Percentiles rank a stretch among this genome's conserved stretches.
Evolutionary conservation across 2,113 vertebrate genomes (phyloP).

Genomic region (Ellobius talpinus): DNA sequence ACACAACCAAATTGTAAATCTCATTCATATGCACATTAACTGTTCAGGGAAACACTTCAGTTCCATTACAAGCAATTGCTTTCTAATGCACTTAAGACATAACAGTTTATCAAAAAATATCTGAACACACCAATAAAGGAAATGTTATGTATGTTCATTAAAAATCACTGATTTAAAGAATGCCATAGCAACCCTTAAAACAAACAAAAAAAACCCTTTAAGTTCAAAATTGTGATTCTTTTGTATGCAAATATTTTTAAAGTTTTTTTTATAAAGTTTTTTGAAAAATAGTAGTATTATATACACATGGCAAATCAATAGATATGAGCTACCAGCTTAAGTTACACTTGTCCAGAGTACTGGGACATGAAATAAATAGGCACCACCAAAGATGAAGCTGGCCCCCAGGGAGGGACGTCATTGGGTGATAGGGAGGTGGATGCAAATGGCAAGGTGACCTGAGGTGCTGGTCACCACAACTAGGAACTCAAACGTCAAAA

Average conservation of each 20-base stretch:
- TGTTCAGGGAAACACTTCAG: conserved; percentile 73
- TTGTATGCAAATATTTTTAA: conserved; percentile 68
- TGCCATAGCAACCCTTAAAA: conserved; percentile 66
- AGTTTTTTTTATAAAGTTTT: conserved; percentile 61
- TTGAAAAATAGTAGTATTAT: conserved; percentile 71
- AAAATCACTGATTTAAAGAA: conserved; percentile 72
- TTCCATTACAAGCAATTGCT: conserved; percentile 78
- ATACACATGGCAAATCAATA: conserved; percentile 69
- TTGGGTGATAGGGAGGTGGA: conserved; percentile 65
- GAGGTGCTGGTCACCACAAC: conserved; percentile 69
- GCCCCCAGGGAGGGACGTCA: conserved; percentile 62
- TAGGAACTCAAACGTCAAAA: conserved; percentile 70
- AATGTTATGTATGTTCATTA: conserved; percentile 74
- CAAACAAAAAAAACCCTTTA: conserved; percentile 57
- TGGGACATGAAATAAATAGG: conserved; percentile 80
- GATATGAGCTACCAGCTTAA: conserved; percentile 67
- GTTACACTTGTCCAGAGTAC: conserved; percentile 66
- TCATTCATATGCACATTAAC: conserved; percentile 81
- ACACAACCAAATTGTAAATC: conserved; percentile 80
- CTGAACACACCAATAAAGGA: conserved; percentile 75
- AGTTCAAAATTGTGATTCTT: conserved; percentile 64
- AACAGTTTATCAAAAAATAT: conserved; percentile 76
- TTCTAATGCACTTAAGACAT: conserved; percentile 81
- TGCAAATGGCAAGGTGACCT: conserved; percentile 60
- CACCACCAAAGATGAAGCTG: conserved; percentile 72